Base-by-base conservation (phyloP, 2,888 invertebrate genomes). In the Agrochola lota region DNA sequence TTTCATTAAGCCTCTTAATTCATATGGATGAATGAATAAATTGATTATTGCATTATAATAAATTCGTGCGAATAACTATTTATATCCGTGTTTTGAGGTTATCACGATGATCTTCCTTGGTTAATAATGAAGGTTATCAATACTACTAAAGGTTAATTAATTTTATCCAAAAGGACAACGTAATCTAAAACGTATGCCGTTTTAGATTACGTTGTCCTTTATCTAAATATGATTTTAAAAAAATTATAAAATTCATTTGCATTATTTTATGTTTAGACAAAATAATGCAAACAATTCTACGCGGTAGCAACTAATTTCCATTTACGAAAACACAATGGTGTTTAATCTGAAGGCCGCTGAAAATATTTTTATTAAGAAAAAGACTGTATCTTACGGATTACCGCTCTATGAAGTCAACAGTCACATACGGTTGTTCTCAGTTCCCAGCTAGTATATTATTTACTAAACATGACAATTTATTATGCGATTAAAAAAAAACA, bases 401-500 rank as follows among this genome's bases (percentile, higher is more conserved):
- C 1, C 20, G 30, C 9, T 69, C 26, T 35, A 49, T 49, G 26
- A 35, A 68, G 26, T 59, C 8, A 40, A 15, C 23, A 23, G 17
- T 23, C 17, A 49, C 6, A 57, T 60, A 46, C 5, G 9, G 17
- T 57, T 52, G 26, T 23, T 66, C 9, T 40, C 43, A 30, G 11
- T 26, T 75, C 7, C 11, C 1, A 55, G 15, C 35, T 40, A 67
- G 46, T 20, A 43, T 63, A 49, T 15, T 46, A n/a, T 7, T 64
- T 46, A 74, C 11, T 67, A 77, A 80, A 74, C 40, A 80, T 35
- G 3, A 35, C 5, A 55, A 57, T 62, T 26, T 35, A 74, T 71
- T 17, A 46, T 30, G 35, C 20, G n/a, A 71, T 52, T 40, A 17
- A 67, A 43, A 68, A 40, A 79, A 76, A 57, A 35, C n/a, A 30